phyloP scores from a whole-genome alignment of 1,140 invertebrate species.

The Drosophila kikkawai region DNA sequence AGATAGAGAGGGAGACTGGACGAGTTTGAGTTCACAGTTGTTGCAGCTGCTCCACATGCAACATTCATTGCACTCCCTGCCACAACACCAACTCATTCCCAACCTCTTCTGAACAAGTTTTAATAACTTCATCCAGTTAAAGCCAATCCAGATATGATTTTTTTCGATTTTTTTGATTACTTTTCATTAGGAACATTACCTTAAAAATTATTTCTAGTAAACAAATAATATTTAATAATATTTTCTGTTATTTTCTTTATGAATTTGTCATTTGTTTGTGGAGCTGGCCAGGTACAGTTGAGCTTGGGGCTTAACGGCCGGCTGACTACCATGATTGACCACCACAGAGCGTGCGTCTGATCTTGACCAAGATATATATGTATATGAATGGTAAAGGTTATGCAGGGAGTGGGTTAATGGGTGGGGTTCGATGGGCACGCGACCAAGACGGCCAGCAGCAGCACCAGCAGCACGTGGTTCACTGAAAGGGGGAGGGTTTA shows the following conservation, averaged over 20 bases:
- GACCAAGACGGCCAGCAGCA: constrained; percentile 40
- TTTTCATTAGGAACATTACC: neutral
- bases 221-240: neutral
- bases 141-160: constrained; percentile 15
- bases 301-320: constrained; percentile 60
- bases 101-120: constrained; percentile 53
- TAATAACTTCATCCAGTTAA: constrained; percentile 70
- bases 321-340: constrained; percentile 72
- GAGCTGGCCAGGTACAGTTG: constrained; percentile 65
- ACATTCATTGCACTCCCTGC: constrained; percentile 49
- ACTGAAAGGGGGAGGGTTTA: neutral
- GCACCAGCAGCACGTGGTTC: constrained; percentile 33
- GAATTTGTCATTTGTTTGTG: constrained; percentile 9
- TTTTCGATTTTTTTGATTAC: neutral
- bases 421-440: constrained; percentile 33
- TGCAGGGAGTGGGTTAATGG: constrained; percentile 1
- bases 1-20: constrained; percentile 1
- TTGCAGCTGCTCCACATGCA: constrained; percentile 64
- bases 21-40: constrained; percentile 47
- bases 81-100: neutral
- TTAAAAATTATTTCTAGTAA: neutral
- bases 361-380: constrained; percentile 11
- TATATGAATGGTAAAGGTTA: neutral
- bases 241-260: neutral
- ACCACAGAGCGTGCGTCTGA: constrained; percentile 20